These are phyloP conservation scores for Anthophora plumipes DNA, from an alignment of 2,888 invertebrate species.

Conservation along the genomic window DNA sequence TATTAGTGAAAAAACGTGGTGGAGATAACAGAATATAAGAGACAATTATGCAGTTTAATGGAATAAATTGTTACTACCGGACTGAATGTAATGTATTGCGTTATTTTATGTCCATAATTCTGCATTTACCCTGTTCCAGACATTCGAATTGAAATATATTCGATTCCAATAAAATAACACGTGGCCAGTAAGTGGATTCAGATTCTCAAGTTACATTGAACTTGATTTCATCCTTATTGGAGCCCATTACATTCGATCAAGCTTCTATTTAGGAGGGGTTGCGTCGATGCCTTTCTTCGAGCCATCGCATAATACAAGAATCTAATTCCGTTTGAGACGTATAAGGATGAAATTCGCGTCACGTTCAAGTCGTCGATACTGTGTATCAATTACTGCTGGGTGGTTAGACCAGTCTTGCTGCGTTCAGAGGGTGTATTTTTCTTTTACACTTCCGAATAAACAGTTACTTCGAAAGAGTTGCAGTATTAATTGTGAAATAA, in stretches of 20 bases:
- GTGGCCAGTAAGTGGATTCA: conserved; percentile 2
- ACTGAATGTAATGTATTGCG: neutral
- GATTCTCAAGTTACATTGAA: conserved; percentile 26
- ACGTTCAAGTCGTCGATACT: conserved; percentile 34
- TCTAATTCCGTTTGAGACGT: conserved; percentile 41
- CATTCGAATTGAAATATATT: neutral
- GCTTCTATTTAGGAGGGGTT: conserved; percentile 68
- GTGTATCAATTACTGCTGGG: conserved; percentile 38
- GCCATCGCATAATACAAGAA: conserved; percentile 24
- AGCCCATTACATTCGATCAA: conserved; percentile 71
- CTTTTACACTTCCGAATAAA: conserved; percentile 4
- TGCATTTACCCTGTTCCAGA: neutral
- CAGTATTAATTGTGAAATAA: neutral
- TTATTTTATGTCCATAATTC: neutral
- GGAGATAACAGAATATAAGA: too few species aligned
- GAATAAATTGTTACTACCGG: too few species aligned
- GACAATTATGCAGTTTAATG: too few species aligned
- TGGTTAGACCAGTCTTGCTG: neutral
- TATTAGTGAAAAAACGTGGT: too few species aligned
- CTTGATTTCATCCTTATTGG: conserved; percentile 51
- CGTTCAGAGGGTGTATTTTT: neutral
- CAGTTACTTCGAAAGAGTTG: conserved; percentile 19
- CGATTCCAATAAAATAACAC: neutral
- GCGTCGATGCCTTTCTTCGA: conserved; percentile 30
- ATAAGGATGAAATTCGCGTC: conserved; percentile 40